Conservation (phyloP, 2,888 invertebrate species). For the Chirona hameri region DNA sequence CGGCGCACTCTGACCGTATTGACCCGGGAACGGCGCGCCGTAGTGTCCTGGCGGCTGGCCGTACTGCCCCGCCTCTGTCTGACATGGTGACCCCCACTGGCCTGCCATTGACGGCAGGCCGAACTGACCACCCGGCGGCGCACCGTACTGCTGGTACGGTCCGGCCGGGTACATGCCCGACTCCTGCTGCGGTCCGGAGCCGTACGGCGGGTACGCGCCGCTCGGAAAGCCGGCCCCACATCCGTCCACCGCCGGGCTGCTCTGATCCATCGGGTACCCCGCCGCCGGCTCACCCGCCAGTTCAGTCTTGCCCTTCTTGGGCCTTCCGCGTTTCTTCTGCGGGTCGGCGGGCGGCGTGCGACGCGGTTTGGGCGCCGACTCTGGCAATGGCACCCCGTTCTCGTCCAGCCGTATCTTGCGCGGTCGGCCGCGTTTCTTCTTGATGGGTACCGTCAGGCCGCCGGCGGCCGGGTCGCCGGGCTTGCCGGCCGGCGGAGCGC, state of each 20-base stretch:
- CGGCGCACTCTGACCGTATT: no score
- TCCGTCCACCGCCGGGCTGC: no score
- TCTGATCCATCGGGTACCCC: background rate
- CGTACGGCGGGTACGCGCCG: background rate
- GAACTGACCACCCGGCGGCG: background rate
- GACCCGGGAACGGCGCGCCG: no score
- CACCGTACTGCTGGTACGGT: background rate
- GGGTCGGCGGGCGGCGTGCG: conserved; percentile 45
- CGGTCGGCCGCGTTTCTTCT: conserved; percentile 52
- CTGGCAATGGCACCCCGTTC: conserved; percentile 39
- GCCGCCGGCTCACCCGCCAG: background rate
- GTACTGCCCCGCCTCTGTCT: background rate
- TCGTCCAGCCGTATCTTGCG: conserved; percentile 73
- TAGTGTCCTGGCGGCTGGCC: background rate
- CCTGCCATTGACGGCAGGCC: background rate
- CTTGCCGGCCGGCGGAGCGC: no score
- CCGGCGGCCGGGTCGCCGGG: conserved; percentile 32
- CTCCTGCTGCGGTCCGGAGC: no score
- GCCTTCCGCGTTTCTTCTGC: conserved; percentile 74
- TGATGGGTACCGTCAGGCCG: conserved; percentile 40
- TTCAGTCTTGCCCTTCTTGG: conserved; percentile 42
- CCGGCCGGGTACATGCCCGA: no score
- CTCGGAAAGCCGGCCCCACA: no score
- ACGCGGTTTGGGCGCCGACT: conserved; percentile 29
- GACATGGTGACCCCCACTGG: background rate